Evolutionary conservation across 2,888 invertebrate genomes (phyloP), one percentile per base, ranked within the genome.

Genomic region (Xiphydria camelus): DNA sequence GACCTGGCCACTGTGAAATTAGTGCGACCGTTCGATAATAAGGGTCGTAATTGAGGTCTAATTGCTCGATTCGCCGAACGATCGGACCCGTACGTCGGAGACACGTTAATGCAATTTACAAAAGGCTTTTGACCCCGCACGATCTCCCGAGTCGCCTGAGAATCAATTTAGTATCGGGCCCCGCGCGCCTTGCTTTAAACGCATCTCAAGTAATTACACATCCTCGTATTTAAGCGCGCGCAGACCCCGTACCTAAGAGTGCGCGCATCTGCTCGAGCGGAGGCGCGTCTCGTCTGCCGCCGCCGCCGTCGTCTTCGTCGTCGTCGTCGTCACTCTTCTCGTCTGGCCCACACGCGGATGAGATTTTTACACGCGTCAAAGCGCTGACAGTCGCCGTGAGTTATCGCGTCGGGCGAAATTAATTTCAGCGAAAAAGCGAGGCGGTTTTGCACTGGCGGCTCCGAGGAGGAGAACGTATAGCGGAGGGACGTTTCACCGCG

Each of bases 61-160:
- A 70, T 68, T 70, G 67, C 64, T 59, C 55, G 56, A 62, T 59
- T 52, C 47, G 39, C 33, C 57, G 57, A 37, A 47, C 49, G 53
- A 51, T 57, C 53, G 49, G 42, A 46, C 47, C 41, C 49, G 55
- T 47, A 43, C 22, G 36, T 25, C 49, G 46, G 36, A 19, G 38
- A 38, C 29, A 55, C 49, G 57, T 62, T 69, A 66, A 71, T 67
- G 60, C 63, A 61, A 70, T 69, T 70, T 61, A 66, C 61, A 60
- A 66, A 67, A 64, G 65, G 62, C 68, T 66, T 68, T 64, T 68
- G 69, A 71, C 67, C 68, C 60, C 47, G 46, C 46, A 47, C 57
- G 59, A 58, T 59, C 61, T 57, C 53, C 18, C 45, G 44, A 52
- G 49, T 51, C 53, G 61, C 62, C 60, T 66, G 66, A 66, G 67